Conservation (phyloP, 1,140 invertebrate species). For the Philopotamus ludificatus region DNA sequence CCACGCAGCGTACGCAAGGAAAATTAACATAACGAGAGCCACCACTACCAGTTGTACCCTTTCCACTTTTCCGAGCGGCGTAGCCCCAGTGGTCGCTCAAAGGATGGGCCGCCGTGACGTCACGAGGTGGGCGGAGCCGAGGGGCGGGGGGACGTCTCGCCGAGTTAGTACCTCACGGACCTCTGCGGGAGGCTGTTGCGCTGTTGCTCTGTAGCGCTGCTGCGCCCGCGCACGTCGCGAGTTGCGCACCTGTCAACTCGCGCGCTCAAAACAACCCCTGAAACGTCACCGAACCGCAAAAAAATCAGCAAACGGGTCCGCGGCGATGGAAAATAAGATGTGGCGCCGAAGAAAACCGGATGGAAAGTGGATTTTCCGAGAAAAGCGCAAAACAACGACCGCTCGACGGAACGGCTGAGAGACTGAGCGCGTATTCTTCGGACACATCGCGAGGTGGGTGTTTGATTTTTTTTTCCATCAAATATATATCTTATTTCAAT, state of each 20-base stretch:
- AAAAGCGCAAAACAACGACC: no score
- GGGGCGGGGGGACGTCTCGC: slow-evolving; percentile 4
- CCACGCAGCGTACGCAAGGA: no score
- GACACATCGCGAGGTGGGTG: background rate
- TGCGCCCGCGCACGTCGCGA: background rate
- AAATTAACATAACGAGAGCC: background rate
- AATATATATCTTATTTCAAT: background rate
- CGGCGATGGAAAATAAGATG: background rate
- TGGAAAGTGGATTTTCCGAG: no score
- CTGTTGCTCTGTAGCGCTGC: background rate
- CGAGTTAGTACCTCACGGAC: slow-evolving; percentile 9
- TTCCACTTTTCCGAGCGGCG: slow-evolving; percentile 1
- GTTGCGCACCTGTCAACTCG: slow-evolving; percentile 7
- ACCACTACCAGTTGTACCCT: background rate
- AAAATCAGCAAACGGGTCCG: background rate
- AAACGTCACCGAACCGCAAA: background rate
- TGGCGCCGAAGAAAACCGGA: background rate
- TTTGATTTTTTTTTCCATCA: background rate
- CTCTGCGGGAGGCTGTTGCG: background rate
- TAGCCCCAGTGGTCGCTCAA: slow-evolving; percentile 4
- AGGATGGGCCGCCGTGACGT: slow-evolving; percentile 4
- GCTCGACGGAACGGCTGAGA: background rate
- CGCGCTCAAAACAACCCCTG: background rate
- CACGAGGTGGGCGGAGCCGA: background rate
- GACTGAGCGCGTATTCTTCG: background rate